These are phyloP conservation scores for Chloroceryle inda DNA, from an alignment of 2,797 vertebrate species.

Conservation along the genomic window DNA sequence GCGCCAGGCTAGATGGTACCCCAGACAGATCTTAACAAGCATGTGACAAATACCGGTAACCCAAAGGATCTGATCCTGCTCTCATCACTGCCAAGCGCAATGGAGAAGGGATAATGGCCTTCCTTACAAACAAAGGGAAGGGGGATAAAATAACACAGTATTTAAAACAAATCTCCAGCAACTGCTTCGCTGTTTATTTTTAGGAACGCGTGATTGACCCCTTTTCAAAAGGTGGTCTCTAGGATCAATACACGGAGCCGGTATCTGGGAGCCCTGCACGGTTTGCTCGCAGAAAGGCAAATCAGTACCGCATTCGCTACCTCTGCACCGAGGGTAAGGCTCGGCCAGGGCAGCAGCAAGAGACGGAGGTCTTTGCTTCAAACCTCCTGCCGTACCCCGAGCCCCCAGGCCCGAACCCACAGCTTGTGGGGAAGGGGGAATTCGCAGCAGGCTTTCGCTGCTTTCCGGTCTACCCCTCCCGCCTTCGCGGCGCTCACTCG, in stretches of 20 bases:
- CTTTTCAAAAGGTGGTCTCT: neutral
- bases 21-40: neutral
- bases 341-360: neutral
- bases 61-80: neutral
- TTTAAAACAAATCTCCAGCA: neutral
- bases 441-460: no score
- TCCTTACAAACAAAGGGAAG: neutral
- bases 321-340: neutral
- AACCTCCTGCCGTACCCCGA: neutral
- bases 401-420: neutral
- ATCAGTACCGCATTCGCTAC: fast-evolving
- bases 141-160: fast-evolving
- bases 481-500: neutral
- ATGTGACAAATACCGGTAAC: neutral
- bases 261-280: fast-evolving
- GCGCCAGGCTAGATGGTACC: neutral
- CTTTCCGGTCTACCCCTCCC: no score
- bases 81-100: neutral
- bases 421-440: no score
- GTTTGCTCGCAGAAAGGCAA: fast-evolving
- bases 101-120: neutral
- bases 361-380: fast-evolving
- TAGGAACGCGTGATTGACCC: fast-evolving
- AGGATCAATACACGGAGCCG: fast-evolving
- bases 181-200: neutral